Evolutionary conservation across 2,113 vertebrate species (phyloP), one percentile per base, ranked within the genome.

Genomic region (Mormyrus iriodes): DNA sequence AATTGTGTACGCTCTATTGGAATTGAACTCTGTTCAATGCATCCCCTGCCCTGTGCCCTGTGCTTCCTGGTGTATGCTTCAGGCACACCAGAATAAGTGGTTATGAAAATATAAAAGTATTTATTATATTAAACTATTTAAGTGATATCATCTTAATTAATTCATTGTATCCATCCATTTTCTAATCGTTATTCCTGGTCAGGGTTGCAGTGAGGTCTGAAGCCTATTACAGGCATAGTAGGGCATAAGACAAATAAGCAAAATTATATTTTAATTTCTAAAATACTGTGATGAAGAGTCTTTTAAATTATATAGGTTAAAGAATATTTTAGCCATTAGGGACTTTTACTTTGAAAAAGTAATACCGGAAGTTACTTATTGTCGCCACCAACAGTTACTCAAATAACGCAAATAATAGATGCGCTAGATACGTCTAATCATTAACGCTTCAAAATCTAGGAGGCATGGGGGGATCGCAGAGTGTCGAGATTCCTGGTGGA

Each of bases 401-500:
- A 46, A 48, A 44, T 86, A 86, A 31, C 85, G 48, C 46, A 86
- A 82, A 13, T 52, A 51, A 10, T 24, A 4, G 82, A 44, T 21
- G 35, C 42, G 82, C 19, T 82, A 19, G 10, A 52, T 35, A 48
- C 4, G 12, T 31, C 49, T 52, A n/a, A 46, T 79, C 73, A 79
- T 31, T 84, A 35, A 61, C 42, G 88, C 51, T 1, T 10, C 39
- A 7, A 52, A 91, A 13, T 42, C 90, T 88, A 85, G 19, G 52
- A 65, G 90, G 5, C 48, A 98, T 99, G 98, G 98, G 98, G 93
- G 96, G 95, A 61, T 93, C 97, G 89, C 97, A 99, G 94, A 99
- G 98, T 91, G 95, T 98, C 91, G 98, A 98, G 94, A 98, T 98
- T 93, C 98, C 98, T 13, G 98, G 98, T 48, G 98, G 98, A 90